A percentile compares a stretch with the other conserved stretches of the same genome.
These are phyloP conservation scores for Eristalinus aeneus DNA, from an alignment of 2,888 invertebrate genomes.

Conservation along the genomic window DNA sequence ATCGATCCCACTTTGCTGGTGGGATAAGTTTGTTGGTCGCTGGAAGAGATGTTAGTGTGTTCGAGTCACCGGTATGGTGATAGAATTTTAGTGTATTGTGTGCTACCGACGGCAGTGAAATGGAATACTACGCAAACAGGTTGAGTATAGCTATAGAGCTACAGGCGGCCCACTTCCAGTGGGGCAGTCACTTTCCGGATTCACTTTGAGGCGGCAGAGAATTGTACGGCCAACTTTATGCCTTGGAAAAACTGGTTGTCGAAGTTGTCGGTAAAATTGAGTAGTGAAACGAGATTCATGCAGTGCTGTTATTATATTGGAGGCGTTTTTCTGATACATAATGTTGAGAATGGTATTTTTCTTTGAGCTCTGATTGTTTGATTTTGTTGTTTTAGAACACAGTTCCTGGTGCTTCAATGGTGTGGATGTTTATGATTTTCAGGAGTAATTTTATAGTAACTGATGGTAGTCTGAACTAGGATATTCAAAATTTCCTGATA, in stretches of 20 bases:
- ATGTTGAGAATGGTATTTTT: no score
- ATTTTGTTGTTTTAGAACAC: no score
- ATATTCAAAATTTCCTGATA: no score
- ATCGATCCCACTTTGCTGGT: constrained; percentile 29
- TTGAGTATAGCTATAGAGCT: neutral
- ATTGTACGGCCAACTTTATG: neutral
- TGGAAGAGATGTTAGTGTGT: constrained; percentile 29
- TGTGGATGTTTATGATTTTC: no score
- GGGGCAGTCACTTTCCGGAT: neutral
- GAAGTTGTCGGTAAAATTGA: neutral
- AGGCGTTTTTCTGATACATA: neutral
- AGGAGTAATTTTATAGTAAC: no score
- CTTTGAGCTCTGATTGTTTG: no score
- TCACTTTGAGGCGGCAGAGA: neutral
- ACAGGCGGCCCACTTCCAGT: constrained; percentile 19
- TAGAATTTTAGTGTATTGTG: constrained; percentile 3
- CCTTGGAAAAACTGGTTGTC: neutral
- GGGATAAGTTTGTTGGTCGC: constrained; percentile 16
- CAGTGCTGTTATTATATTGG: neutral
- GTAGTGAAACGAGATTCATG: neutral
- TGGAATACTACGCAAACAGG: constrained; percentile 31
- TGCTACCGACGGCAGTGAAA: neutral
- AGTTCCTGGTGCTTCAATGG: no score
- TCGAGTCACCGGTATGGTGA: constrained; percentile 21
- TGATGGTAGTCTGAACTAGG: no score